Conservation (phyloP, 2,888 invertebrate genomes). For the Pecten maximus region DNA sequence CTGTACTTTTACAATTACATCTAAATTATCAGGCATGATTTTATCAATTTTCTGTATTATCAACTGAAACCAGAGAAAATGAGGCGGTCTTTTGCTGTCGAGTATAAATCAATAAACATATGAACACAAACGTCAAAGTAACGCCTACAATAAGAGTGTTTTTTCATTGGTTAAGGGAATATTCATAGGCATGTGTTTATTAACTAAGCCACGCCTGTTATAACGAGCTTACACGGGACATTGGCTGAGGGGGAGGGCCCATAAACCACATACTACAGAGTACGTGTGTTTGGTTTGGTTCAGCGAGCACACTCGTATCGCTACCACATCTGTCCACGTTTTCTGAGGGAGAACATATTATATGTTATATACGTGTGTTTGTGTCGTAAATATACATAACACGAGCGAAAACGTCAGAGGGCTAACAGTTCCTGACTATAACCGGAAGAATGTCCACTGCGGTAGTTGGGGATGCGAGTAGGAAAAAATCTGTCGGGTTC, state of each 20-base stretch:
- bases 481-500: slow-evolving; percentile 61
- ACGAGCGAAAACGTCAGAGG: not conserved
- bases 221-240: not conserved
- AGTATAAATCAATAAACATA: not conserved
- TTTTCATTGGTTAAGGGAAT: not conserved
- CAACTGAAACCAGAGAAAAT: not conserved
- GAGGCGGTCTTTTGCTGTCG: not conserved
- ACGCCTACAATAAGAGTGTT: not conserved
- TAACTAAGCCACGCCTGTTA: not conserved
- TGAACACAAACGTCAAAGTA: not conserved
- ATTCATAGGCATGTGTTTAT: not conserved
- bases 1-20: not conserved
- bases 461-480: slow-evolving; percentile 51
- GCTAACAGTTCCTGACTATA: not conserved
- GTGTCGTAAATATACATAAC: not conserved
- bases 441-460: slow-evolving; percentile 50
- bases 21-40: not conserved
- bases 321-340: not conserved
- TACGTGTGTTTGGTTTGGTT: not conserved
- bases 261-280: not conserved
- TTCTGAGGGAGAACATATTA: not conserved
- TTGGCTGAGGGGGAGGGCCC: not conserved
- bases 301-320: not conserved
- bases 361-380: not conserved
- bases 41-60: not conserved